A percentile compares a stretch with the other conserved stretches of the same genome.
phyloP scores from a whole-genome alignment of 2,888 invertebrate genomes.

The Lathronympha strigana region DNA sequence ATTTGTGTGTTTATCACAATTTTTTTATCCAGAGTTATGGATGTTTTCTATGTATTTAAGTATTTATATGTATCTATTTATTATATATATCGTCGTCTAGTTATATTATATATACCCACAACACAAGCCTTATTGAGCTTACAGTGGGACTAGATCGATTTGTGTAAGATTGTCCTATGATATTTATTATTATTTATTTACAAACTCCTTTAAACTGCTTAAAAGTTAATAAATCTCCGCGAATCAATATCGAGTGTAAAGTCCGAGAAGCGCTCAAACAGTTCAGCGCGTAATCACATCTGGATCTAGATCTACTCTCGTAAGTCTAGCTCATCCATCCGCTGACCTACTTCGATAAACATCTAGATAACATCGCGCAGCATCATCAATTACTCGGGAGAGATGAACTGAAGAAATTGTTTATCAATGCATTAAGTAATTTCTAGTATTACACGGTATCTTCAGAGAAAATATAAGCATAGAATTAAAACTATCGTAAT shows the following conservation, averaged over 20 bases:
- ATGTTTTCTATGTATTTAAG: no score
- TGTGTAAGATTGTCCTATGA: no score
- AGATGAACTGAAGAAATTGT: neutral
- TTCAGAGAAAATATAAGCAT: no score
- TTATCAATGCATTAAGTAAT: neutral
- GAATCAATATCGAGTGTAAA: constrained; percentile 10
- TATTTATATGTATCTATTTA: no score
- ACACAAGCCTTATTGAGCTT: no score
- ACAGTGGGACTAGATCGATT: no score
- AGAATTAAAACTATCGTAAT: no score
- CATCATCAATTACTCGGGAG: constrained; percentile 1
- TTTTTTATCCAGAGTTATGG: no score
- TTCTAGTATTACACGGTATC: neutral
- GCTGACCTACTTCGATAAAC: constrained; percentile 19
- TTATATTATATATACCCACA: no score
- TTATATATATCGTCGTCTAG: no score
- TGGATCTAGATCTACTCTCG: neutral
- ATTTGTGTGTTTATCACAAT: no score
- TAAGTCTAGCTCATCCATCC: neutral
- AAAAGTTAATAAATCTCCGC: neutral
- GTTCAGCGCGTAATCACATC: constrained; percentile 3
- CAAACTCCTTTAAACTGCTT: neutral
- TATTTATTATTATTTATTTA: no score
- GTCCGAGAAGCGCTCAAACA: neutral
- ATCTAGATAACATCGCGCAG: neutral